Percentiles rank a stretch among this genome's conserved stretches.
phyloP scores from a whole-genome alignment of 1,140 invertebrate genomes.

The Acromyrmex echinatior region DNA sequence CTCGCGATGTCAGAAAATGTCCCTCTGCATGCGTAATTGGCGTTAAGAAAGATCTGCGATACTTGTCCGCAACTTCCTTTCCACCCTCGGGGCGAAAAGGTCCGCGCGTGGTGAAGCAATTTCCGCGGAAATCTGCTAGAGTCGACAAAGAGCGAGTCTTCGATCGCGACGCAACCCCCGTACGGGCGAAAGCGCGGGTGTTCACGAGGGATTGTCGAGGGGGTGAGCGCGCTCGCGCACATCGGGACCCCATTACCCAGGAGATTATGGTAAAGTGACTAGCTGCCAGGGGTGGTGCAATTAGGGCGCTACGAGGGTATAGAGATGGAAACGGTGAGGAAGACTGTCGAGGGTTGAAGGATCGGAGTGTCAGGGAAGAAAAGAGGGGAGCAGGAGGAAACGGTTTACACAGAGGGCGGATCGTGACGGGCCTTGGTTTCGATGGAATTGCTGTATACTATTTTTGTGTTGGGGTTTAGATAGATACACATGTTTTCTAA shows the following conservation, averaged over 20 bases:
- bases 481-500: background rate
- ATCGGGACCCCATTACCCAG: conserved; percentile 80
- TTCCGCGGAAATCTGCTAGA: conserved; percentile 44
- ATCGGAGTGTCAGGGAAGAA: conserved; percentile 29
- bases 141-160: conserved; percentile 49
- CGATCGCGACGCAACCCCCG: conserved; percentile 41
- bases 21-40: conserved; percentile 34
- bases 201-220: conserved; percentile 39
- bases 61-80: conserved; percentile 39
- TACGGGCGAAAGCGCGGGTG: background rate
- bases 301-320: conserved; percentile 69
- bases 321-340: conserved; percentile 61
- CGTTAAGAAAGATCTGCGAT: conserved; percentile 28
- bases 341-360: conserved; percentile 63
- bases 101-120: conserved; percentile 31
- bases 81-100: conserved; percentile 2
- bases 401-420: conserved; percentile 77
- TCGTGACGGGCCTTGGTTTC: conserved; percentile 43
- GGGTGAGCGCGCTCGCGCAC: conserved; percentile 47
- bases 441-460: conserved; percentile 32
- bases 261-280: conserved; percentile 84
- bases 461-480: conserved; percentile 6
- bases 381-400: conserved; percentile 59
- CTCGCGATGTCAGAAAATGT: background rate
- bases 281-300: conserved; percentile 79